These are phyloP conservation scores for Diplosoma virens DNA, from an alignment of 23 tunicate genomes.

Conservation along the genomic window DNA sequence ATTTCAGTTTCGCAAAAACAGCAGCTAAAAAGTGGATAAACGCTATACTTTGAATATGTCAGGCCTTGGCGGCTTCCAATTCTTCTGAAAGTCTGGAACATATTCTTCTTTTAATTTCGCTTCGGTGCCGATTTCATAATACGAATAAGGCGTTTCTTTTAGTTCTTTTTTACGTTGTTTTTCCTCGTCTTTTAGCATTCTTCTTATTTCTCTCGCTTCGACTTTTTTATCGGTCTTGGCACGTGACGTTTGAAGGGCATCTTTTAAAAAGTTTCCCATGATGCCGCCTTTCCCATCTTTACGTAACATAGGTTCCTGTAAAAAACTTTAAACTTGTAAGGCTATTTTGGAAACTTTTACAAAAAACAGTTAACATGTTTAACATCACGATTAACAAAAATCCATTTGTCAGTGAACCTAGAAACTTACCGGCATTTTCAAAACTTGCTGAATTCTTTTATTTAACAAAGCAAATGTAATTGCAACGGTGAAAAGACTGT, in stretches of 20 bases:
- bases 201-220: constrained; percentile 24
- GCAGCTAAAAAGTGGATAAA: not conserved
- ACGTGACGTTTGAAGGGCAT: not conserved
- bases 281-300: not conserved
- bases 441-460: constrained; percentile 17
- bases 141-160: constrained; percentile 45
- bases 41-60: not conserved
- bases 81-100: constrained; percentile 65
- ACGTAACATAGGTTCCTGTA: not conserved
- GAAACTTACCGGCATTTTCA: constrained; percentile 64
- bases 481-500: constrained; percentile 36
- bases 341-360: too few relatives aligned
- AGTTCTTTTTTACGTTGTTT: constrained; percentile 72
- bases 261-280: not conserved
- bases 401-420: too few relatives aligned
- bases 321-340: too few relatives aligned
- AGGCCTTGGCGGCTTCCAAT: constrained; percentile 55
- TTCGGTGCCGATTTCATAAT: constrained; percentile 68
- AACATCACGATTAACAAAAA: too few relatives aligned
- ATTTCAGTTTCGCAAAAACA: not conserved
- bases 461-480: not conserved
- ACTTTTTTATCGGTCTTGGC: constrained; percentile 20
- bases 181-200: constrained; percentile 15
- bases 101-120: constrained; percentile 25
- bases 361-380: too few relatives aligned